These are phyloP conservation scores for Plutella xylostella DNA, from an alignment of 2,888 invertebrate genomes.

Conservation along the genomic window DNA sequence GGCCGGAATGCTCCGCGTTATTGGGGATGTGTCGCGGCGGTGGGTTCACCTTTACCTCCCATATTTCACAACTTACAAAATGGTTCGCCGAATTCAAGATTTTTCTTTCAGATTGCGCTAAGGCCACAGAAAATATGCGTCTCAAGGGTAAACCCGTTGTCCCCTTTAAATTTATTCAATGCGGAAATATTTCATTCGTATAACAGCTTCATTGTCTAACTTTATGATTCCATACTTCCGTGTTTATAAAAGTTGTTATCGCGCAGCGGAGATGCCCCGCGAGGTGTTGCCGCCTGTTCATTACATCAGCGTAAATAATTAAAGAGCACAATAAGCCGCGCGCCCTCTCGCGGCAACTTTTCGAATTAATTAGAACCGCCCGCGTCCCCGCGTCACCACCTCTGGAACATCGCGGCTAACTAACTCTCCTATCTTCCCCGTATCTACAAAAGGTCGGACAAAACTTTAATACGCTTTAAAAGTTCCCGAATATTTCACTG, in stretches of 20 bases:
- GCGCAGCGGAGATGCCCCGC: constrained; percentile 11
- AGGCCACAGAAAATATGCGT: background rate
- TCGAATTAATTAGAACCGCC: constrained; percentile 49
- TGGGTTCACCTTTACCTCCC: too few relatives aligned
- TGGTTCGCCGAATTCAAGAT: background rate
- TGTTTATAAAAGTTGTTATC: constrained; percentile 38
- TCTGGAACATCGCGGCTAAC: constrained; percentile 12
- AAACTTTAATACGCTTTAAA: constrained; percentile 54
- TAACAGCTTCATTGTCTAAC: constrained; percentile 43
- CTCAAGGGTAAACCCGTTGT: background rate
- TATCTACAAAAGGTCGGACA: constrained; percentile 32
- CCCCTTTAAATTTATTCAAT: constrained; percentile 27
- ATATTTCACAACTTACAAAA: background rate
- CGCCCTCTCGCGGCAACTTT: constrained; percentile 30
- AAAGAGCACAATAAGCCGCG: constrained; percentile 31
- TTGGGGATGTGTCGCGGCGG: too few relatives aligned
- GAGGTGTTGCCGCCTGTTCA: constrained; percentile 29
- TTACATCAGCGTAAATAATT: constrained; percentile 23
- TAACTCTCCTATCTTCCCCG: constrained; percentile 27
- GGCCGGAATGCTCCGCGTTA: too few relatives aligned
- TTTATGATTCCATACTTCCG: constrained; percentile 47
- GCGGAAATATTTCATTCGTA: constrained; percentile 35
- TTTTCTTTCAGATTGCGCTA: background rate
- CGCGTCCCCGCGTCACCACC: constrained; percentile 28
- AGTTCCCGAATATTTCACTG: constrained; percentile 59